Conservation (phyloP, 2,113 vertebrate genomes). For the Calonectris borealis region DNA sequence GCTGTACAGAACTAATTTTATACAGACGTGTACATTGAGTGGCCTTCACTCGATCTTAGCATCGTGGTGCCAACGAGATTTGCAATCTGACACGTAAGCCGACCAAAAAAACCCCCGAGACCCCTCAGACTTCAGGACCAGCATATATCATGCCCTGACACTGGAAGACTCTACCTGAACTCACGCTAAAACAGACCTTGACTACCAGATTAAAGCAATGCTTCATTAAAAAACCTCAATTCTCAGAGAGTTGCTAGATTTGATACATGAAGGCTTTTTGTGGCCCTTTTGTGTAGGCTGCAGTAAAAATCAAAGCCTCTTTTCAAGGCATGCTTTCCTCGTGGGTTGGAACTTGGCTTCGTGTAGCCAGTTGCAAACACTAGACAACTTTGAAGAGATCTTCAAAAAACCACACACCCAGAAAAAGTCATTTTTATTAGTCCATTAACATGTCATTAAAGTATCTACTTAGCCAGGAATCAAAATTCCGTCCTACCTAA, state of each 20-base stretch:
- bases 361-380: conserved; percentile 39
- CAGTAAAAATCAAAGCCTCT: conserved; percentile 63
- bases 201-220: conserved; percentile 24
- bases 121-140: neutral
- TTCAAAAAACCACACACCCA: conserved; percentile 65
- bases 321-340: conserved; percentile 54
- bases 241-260: conserved; percentile 23
- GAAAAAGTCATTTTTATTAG: conserved; percentile 67
- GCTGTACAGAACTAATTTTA: conserved; percentile 10
- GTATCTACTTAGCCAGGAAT: conserved; percentile 31
- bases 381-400: conserved; percentile 64
- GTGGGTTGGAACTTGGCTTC: conserved; percentile 61
- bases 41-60: neutral
- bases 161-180: neutral
- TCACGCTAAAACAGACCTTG: neutral
- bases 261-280: conserved; percentile 42
- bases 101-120: neutral
- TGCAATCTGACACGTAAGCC: neutral
- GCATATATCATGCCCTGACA: neutral
- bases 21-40: neutral
- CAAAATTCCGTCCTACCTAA: conserved; percentile 50
- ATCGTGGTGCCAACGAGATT: neutral
- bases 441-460: conserved; percentile 59
- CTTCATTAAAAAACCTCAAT: neutral
- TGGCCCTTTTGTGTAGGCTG: conserved; percentile 64